A percentile compares a stretch with the other conserved stretches of the same genome.
These are phyloP conservation scores for Noctilio leporinus DNA, from an alignment of 2,113 vertebrate genomes.

Conservation along the genomic window DNA sequence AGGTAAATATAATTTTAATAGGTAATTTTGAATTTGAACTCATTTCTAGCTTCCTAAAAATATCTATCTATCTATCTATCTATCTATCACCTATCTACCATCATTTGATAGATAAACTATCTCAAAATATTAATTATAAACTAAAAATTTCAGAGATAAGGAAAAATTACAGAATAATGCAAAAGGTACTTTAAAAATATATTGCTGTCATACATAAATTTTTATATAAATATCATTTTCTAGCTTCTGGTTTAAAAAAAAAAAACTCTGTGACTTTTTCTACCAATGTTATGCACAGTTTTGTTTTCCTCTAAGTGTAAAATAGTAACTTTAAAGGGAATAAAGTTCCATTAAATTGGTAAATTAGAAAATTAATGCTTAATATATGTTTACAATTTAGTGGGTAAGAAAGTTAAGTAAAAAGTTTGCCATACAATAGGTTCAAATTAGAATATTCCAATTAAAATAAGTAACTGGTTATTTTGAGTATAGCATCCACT, in stretches of 20 bases:
- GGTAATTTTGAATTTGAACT: neutral
- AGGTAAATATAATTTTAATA: neutral
- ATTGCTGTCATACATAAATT: neutral
- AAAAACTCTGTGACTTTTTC: neutral
- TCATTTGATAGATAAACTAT: no score
- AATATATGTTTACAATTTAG: neutral
- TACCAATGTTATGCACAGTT: neutral
- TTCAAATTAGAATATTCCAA: neutral
- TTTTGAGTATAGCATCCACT: neutral
- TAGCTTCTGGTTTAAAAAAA: neutral
- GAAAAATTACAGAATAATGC: neutral
- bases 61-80: no score
- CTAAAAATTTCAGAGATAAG: neutral
- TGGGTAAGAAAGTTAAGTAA: neutral
- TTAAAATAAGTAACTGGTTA: neutral
- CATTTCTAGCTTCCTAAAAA: neutral
- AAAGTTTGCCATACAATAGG: neutral
- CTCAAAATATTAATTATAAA: neutral
- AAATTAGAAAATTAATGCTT: neutral
- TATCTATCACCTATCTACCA: no score
- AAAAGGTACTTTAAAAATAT: neutral
- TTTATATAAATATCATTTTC: neutral
- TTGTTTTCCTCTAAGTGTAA: neutral
- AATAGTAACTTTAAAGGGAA: neutral
- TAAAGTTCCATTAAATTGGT: neutral